Evolutionary conservation across 2,797 vertebrate species (phyloP).

Genomic region (Myotis pilosus): DNA sequence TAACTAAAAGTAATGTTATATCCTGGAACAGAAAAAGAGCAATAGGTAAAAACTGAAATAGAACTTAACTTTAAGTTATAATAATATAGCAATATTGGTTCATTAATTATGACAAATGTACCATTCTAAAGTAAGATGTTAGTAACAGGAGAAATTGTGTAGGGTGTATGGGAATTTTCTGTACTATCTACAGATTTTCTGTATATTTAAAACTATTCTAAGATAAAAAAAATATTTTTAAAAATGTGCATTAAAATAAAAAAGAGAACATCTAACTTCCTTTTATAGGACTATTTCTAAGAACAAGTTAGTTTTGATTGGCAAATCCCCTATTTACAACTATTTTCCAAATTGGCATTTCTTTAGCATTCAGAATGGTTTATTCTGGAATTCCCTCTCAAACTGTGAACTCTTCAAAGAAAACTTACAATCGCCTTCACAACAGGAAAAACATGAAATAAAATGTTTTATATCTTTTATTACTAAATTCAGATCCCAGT

Average conservation of each 20-base stretch:
- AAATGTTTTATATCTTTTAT: conserved; percentile 31
- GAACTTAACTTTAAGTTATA: neutral
- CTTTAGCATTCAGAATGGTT: neutral
- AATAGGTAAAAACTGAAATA: neutral
- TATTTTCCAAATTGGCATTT: neutral
- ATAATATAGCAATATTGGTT: neutral
- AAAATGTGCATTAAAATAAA: neutral
- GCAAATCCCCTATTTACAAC: neutral
- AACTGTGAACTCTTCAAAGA: neutral
- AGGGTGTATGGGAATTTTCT: neutral
- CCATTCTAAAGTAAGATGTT: neutral
- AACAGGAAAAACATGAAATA: neutral
- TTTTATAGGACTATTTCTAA: neutral
- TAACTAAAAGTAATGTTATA: neutral
- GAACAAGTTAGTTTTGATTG: neutral
- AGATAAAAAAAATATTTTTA: neutral
- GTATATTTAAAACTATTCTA: neutral
- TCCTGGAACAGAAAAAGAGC: neutral
- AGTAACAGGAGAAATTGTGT: neutral
- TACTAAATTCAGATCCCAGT: conserved; percentile 34
- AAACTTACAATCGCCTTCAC: neutral
- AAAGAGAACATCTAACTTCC: neutral
- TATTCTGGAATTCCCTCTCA: neutral
- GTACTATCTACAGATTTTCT: neutral
- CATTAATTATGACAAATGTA: neutral